phyloP scores from a whole-genome alignment of 2,888 invertebrate species.

The Selenia dentaria region DNA sequence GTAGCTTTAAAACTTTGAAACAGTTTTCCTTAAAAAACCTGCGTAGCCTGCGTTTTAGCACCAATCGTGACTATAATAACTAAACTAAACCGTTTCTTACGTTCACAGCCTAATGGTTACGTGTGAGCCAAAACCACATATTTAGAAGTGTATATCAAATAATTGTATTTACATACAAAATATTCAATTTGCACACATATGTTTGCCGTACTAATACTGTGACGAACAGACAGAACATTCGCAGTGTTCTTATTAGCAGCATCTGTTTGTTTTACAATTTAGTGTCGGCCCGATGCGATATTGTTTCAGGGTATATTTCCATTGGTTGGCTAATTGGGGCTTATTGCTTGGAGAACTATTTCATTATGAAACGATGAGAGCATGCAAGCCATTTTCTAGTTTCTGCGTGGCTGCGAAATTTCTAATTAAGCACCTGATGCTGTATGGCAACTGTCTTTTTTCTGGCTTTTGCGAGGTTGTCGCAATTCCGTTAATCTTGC shows the following conservation, averaged over 20 bases:
- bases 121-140: constrained; percentile 13
- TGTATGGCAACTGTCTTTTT: too few relatives aligned
- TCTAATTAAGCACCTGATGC: too few relatives aligned
- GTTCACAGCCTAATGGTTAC: background rate
- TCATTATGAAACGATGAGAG: too few relatives aligned
- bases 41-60: too few relatives aligned
- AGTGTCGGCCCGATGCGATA: constrained; percentile 51
- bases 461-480: too few relatives aligned
- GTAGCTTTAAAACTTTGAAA: too few relatives aligned
- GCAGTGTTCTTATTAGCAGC: constrained; percentile 61
- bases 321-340: constrained; percentile 25
- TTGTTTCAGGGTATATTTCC: constrained; percentile 70
- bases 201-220: constrained; percentile 54
- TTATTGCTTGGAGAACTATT: too few relatives aligned
- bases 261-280: constrained; percentile 58
- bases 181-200: constrained; percentile 51
- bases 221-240: constrained; percentile 50
- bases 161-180: constrained; percentile 58
- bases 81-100: background rate
- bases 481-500: too few relatives aligned
- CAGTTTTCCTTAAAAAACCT: too few relatives aligned
- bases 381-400: too few relatives aligned
- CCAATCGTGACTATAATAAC: background rate
- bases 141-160: constrained; percentile 24
- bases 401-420: too few relatives aligned